Percentiles rank a stretch among this genome's conserved stretches.
Conservation (phyloP, 2,888 invertebrate species). For the Gryllus longicercus region DNA sequence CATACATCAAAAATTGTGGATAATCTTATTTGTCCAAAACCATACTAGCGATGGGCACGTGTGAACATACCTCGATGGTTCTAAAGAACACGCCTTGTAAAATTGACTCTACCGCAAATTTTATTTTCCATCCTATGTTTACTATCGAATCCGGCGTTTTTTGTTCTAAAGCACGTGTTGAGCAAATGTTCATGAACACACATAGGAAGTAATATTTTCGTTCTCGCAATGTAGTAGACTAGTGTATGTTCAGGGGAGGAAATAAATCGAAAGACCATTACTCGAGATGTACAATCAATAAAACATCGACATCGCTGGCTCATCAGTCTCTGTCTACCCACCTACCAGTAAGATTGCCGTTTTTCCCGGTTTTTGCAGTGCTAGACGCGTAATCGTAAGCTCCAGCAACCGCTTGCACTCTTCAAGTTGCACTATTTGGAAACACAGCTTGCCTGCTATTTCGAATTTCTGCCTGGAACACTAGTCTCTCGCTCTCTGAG, state of each 20-base stretch:
- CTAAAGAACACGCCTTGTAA: too few species aligned
- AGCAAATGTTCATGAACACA: not conserved
- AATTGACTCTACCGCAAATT: too few species aligned
- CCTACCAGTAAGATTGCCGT: not conserved
- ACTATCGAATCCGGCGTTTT: not conserved
- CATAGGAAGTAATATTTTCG: not conserved
- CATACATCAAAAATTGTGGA: too few species aligned
- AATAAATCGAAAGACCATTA: slow-evolving; percentile 8
- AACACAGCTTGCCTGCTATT: not conserved
- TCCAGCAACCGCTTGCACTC: not conserved
- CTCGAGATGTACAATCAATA: not conserved
- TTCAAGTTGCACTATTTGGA: not conserved
- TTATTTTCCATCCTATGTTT: not conserved
- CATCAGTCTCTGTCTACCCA: not conserved
- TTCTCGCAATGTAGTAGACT: not conserved
- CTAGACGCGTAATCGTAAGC: not conserved
- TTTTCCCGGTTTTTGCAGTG: not conserved
- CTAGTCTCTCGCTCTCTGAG: too few species aligned
- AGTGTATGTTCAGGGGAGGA: not conserved
- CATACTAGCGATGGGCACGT: too few species aligned
- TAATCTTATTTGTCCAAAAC: too few species aligned
- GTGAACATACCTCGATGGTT: too few species aligned
- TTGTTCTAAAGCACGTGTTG: not conserved
- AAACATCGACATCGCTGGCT: not conserved
- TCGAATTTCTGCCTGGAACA: not conserved